Conservation (phyloP, 2,888 invertebrate genomes). For the Megastigmus dorsalis region DNA sequence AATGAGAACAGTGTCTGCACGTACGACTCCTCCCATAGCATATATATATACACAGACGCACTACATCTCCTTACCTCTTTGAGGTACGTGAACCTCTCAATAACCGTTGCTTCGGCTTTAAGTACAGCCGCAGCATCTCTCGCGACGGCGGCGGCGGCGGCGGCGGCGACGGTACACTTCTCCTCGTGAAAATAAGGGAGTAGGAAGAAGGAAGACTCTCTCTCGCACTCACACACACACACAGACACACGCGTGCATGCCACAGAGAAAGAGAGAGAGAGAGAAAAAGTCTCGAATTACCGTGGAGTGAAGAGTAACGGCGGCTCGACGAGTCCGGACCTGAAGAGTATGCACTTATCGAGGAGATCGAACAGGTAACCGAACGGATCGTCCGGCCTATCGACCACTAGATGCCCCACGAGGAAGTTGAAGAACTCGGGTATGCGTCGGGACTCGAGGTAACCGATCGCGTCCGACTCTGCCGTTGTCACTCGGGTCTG, state of each 20-base stretch:
- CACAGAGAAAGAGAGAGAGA: no score
- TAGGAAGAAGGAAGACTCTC: background rate
- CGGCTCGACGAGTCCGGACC: slow-evolving; percentile 73
- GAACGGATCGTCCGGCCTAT: slow-evolving; percentile 73
- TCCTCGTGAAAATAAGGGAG: no score
- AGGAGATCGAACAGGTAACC: slow-evolving; percentile 73
- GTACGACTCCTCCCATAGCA: no score
- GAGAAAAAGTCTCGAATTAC: slow-evolving; percentile 59
- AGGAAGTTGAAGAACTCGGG: slow-evolving; percentile 75
- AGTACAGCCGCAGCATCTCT: no score
- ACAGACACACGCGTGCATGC: no score
- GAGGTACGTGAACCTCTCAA: no score
- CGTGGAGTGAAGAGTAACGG: slow-evolving; percentile 72
- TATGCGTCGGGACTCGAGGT: slow-evolving; percentile 72
- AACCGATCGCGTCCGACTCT: slow-evolving; percentile 70
- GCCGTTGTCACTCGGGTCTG: slow-evolving; percentile 56
- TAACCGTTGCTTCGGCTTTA: slow-evolving; percentile 44
- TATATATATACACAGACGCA: no score
- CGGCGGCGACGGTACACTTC: no score
- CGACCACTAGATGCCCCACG: slow-evolving; percentile 73
- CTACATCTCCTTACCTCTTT: no score
- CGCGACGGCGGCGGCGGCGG: no score
- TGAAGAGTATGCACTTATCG: slow-evolving; percentile 74
- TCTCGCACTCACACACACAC: slow-evolving; percentile 8
- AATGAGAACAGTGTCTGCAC: no score